These are phyloP conservation scores for Acanthococcus lagerstroemiae DNA, from an alignment of 2,888 invertebrate species.

Conservation along the genomic window DNA sequence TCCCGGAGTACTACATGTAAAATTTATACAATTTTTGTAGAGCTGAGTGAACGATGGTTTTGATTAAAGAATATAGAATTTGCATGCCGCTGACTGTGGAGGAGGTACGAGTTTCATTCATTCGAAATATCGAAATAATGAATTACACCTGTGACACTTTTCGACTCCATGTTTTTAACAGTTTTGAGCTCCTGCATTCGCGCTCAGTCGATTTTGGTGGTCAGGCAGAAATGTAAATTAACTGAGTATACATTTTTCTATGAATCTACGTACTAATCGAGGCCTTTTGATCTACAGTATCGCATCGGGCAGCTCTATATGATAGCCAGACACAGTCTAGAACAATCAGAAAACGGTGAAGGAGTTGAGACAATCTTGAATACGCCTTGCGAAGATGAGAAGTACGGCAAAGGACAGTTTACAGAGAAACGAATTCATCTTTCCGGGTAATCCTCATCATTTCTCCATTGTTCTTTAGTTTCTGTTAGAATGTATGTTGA, in stretches of 20 bases:
- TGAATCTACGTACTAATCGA: neutral
- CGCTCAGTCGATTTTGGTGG: neutral
- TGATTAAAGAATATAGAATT: slow-evolving; percentile 79
- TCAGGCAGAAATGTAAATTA: neutral
- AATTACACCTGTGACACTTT: no score
- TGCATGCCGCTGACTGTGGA: slow-evolving; percentile 87
- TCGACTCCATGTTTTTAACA: no score
- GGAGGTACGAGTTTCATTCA: no score
- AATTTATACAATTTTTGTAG: no score
- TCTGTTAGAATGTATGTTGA: no score
- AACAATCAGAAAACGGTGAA: slow-evolving; percentile 80
- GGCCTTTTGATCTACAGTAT: slow-evolving; percentile 54
- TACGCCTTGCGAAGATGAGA: slow-evolving; percentile 63
- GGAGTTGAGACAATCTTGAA: slow-evolving; percentile 86
- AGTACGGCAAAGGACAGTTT: slow-evolving; percentile 72
- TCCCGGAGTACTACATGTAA: no score
- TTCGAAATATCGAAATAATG: no score
- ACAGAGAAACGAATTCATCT: slow-evolving; percentile 86
- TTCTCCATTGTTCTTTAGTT: no score
- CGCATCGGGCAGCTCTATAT: slow-evolving; percentile 85
- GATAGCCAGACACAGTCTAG: slow-evolving; percentile 87
- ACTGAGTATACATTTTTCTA: neutral
- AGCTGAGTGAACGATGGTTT: no score
- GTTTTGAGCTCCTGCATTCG: neutral
- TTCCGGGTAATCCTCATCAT: slow-evolving; percentile 58